Evolutionary conservation across 2,113 vertebrate genomes (phyloP), one percentile per base, ranked within the genome.

Genomic region (Narcine bancroftii): DNA sequence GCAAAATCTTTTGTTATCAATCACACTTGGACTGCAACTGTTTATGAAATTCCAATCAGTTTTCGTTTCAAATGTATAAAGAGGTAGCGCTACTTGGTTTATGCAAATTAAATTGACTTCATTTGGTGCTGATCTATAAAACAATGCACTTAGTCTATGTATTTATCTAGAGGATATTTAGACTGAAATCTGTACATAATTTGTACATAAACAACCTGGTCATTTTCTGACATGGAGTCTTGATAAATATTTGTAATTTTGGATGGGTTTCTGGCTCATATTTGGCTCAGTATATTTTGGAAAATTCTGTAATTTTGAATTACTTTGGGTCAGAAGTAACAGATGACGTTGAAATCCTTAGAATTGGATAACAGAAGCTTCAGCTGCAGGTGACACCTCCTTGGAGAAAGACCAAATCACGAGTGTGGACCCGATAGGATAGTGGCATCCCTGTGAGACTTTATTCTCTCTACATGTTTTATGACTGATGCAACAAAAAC

Each of bases 1-100:
- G 60, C 53, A 89, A 65, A 89, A 89, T 89, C 60, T 65, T 24
- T 5, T 66, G 56, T 63, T 39, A 89, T 89, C 63, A 89, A 66
- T 89, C 87, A 66, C 21, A 42, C 24, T 42, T 5, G 17, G 39
- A 42, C 87, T 89, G 39, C 60, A 42, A 21, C 56, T 65, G 36
- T 42, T 66, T 42, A 66, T 66, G 60, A 66, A 63, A 89, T 66
- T 39, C 42, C 60, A 89, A 89, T 66, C 87, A 65, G 56, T 60
- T 26, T 39, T 39, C 60, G 13, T 87, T 60, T 87, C 81, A 24
- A 26, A 89, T 60, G 87, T 56, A 19, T 89, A 21, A 81, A 81
- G 45, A 45, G 77, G 77, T 29, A 21, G 87, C 13, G 26, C 6
- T 13, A 89, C 56, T 89, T 89, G n/a, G 79, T n/a, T 42, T 42